Evolutionary conservation across 2,888 invertebrate genomes (phyloP).

Genomic region (Hirtodrosophila histrioides): DNA sequence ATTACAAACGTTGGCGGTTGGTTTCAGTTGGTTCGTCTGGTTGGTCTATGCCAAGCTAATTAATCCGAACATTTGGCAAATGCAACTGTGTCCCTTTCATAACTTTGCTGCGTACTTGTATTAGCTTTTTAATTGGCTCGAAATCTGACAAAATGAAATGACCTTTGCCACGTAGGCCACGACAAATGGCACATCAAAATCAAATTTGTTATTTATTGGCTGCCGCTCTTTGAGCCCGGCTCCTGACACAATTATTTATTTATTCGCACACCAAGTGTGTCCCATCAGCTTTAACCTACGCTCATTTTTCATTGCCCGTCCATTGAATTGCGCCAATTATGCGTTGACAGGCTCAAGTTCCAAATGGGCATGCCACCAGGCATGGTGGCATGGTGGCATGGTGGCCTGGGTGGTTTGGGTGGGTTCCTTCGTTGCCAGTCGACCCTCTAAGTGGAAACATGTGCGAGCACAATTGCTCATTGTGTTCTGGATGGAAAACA

Average conservation of each 20-base stretch:
- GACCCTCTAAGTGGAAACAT: constrained; percentile 42
- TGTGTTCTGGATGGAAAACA: constrained; percentile 30
- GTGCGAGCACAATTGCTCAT: constrained; percentile 49
- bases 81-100: constrained; percentile 54
- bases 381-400: constrained; percentile 3
- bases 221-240: constrained; percentile 9
- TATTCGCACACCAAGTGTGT: constrained; percentile 44
- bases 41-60: constrained; percentile 51
- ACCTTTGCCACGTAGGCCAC: constrained; percentile 31
- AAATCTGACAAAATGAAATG: constrained; percentile 28
- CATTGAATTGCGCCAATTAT: constrained; percentile 73
- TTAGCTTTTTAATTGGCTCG: constrained; percentile 70
- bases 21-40: constrained; percentile 30
- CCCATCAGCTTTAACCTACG: constrained; percentile 42
- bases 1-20: constrained; percentile 69
- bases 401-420: not conserved
- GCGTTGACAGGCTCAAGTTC: constrained; percentile 68
- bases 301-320: constrained; percentile 66
- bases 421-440: not conserved
- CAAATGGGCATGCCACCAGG: constrained; percentile 17
- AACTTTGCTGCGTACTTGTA: constrained; percentile 52
- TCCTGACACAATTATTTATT: constrained; percentile 65
- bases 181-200: constrained; percentile 70
- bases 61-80: constrained; percentile 66
- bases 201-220: constrained; percentile 73